Conservation (phyloP, 2,888 invertebrate species). For the Agonopterix heracliana region DNA sequence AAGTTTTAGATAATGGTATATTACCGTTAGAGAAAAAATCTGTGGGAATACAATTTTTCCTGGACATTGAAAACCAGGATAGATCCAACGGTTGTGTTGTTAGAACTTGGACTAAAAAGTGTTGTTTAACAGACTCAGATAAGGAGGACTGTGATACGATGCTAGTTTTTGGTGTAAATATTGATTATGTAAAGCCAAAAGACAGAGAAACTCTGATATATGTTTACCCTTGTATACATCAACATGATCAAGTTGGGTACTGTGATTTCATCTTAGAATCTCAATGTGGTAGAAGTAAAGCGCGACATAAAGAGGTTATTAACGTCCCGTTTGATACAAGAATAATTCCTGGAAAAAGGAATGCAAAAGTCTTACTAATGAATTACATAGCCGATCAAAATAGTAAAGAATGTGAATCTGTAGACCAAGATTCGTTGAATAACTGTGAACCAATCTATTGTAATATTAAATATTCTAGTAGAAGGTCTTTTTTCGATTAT, state of each 20-base stretch:
- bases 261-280: slow-evolving; percentile 38
- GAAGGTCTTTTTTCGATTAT: slow-evolving; percentile 35
- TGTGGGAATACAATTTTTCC: slow-evolving; percentile 47
- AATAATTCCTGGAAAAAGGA: slow-evolving; percentile 10
- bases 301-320: slow-evolving; percentile 21
- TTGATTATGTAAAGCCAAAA: slow-evolving; percentile 29
- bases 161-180: slow-evolving; percentile 25
- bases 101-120: slow-evolving; percentile 31
- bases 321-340: slow-evolving; percentile 46
- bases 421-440: slow-evolving; percentile 45
- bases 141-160: slow-evolving; percentile 35
- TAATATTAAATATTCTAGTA: slow-evolving; percentile 47
- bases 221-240: slow-evolving; percentile 41
- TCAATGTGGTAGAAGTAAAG: slow-evolving; percentile 24
- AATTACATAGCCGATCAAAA: slow-evolving; percentile 23
- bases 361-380: slow-evolving; percentile 17
- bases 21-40: slow-evolving; percentile 40
- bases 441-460: slow-evolving; percentile 47
- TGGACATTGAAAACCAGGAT: slow-evolving; percentile 45
- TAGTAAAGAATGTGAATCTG: slow-evolving; percentile 27
- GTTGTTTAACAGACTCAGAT: slow-evolving; percentile 35
- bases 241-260: slow-evolving; percentile 46
- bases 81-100: slow-evolving; percentile 28
- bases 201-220: slow-evolving; percentile 36
- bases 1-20: slow-evolving; percentile 48